Evolutionary conservation across 2,888 invertebrate genomes (phyloP), one percentile per base, ranked within the genome.

Genomic region (Epinotia brunnichana): DNA sequence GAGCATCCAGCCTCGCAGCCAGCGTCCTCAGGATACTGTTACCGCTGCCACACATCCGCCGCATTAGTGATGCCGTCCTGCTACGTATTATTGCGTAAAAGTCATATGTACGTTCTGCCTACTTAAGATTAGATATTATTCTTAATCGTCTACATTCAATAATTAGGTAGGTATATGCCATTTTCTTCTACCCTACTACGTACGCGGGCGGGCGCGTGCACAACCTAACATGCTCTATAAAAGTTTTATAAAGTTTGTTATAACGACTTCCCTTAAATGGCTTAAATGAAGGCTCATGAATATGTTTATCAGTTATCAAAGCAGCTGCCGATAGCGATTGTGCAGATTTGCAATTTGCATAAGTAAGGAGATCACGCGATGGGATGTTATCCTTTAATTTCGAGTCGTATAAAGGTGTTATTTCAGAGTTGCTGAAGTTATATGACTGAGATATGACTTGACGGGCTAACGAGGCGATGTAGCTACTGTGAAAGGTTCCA

Each of bases 261-360:
- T 63, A 69, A 73, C n/a, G 48, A 69, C 63, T 63, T 73, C 69
- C 68, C n/a, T 69, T 51, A 68, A 24, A 68, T 17, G 57, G 53
- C 24, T 69, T 51, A 68, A 24, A 68, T 17, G 57, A 59, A 24
- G 59, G 44, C 68, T 73, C 69, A 73, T 73, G 73, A 73, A 73
- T 73, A 73, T 63, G 68, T 61, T 73, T 69, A 73, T 72, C 72
- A 51, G 62, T 62, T 61, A 67, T 69, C 73, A 64, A 66, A 66
- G 57, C 73, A 73, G 73, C 73, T 73, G 73, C 73, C 73, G 63
- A 69, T 73, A 71, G 59, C 64, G 68, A 73, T 69, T 73, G 73
- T 62, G 68, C 62, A 69, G 73, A 73, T 73, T 73, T 73, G 53
- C 57, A 68, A 73, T 73, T 61, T 73, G 73, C 68, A 73, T 73